A percentile compares a stretch with the other conserved stretches of the same genome.
These are phyloP conservation scores for Apteryx mantelli DNA, from an alignment of 2,113 vertebrate genomes.

Conservation along the genomic window DNA sequence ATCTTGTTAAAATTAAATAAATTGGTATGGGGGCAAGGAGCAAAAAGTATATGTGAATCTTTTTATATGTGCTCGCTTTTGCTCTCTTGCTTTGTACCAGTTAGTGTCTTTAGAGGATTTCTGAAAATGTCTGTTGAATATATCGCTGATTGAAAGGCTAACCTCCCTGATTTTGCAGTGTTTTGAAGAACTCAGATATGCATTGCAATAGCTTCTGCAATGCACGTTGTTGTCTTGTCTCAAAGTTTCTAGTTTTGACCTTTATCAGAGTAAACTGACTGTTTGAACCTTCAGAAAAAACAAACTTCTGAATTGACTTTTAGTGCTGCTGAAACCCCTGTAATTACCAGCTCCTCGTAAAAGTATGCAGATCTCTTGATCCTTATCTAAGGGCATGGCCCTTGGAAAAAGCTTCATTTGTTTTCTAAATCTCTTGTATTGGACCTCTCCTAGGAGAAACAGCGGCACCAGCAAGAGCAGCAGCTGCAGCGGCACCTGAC, in stretches of 20 bases:
- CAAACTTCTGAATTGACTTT: neutral
- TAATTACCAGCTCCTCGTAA: neutral
- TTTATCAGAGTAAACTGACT: neutral
- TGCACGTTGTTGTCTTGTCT: neutral
- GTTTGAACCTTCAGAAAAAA: neutral
- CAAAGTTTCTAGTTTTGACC: neutral
- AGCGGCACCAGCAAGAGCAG: constrained; percentile 89
- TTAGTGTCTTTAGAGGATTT: neutral
- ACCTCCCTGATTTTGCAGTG: neutral
- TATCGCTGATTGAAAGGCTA: neutral
- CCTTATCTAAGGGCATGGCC: neutral
- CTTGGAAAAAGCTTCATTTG: neutral
- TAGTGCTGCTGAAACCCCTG: neutral
- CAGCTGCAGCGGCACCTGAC: constrained; percentile 95
- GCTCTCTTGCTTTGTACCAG: neutral
- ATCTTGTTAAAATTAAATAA: neutral
- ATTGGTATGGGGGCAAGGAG: neutral
- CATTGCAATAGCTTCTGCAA: neutral
- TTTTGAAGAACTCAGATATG: neutral
- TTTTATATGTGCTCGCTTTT: neutral
- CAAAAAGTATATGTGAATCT: neutral
- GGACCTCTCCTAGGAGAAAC: constrained; percentile 85
- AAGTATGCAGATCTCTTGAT: neutral
- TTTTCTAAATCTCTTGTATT: neutral
- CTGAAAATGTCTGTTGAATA: neutral